Base-by-base conservation (phyloP, 1,140 invertebrate species). In the Drosophila sproati region DNA sequence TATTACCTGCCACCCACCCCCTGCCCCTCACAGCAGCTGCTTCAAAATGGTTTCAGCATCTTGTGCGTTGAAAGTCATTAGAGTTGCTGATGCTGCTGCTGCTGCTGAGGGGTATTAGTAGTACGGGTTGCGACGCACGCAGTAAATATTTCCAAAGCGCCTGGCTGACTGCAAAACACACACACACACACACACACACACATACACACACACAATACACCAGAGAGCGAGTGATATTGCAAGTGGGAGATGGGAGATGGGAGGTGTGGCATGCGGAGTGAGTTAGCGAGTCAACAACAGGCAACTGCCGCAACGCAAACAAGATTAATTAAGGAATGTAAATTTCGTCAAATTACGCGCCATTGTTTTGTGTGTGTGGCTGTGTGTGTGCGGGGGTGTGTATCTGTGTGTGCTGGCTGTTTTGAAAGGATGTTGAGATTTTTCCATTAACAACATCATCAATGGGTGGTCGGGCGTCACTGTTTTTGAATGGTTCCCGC, bases 301-400 rank as follows among this genome's bases (percentile, higher is more conserved):
- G 72, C 80, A 83, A 86, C 82, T 83, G 87, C 82, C 83, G 83
- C 88, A 91, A 69, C 88, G 83, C 88, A 91, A 91, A 91, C 80
- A 91, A 91, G 88, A 91, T 91, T 91, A 91, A 91, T 91, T 91
- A 91, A 91, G 89, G 88, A 91, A 91, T 91, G 88, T 91, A 91
- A 91, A 91, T 91, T 91, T 91, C 76, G 82, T 88, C 78, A 88
- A 88, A 88, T 88, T 88, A 88, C 83, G 83, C 83, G 80, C 83
- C 85, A 88, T 88, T 88, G 83, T 88, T 88, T 88, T 83, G 60
- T 37, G 60, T 52, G 4, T 37, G 12, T 43, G 8, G 41, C 3
- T 51, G 37, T 69, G 54, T 50, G 34, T 50, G 39, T 51, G 50
- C 43, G 37, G 54, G 35, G 51, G 29, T 68, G 34, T 54, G 50